These are phyloP conservation scores for Antechinus flavipes DNA, from an alignment of 2,113 vertebrate genomes.

Conservation along the genomic window DNA sequence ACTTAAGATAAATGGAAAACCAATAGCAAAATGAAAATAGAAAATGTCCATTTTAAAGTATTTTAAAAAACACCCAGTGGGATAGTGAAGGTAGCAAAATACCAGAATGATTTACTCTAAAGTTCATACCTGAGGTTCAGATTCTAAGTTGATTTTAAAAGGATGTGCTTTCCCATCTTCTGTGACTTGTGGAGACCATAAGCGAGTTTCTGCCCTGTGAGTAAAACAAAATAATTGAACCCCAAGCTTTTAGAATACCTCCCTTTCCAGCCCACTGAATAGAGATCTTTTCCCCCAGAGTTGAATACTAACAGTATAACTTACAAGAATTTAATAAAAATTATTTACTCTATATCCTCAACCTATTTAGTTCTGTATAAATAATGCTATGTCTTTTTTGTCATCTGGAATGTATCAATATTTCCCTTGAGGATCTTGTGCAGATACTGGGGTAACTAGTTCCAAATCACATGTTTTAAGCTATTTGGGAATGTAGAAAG, in stretches of 20 bases:
- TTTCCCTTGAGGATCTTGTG: neutral
- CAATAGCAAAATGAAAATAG: neutral
- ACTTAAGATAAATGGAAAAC: neutral
- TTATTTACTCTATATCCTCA: neutral
- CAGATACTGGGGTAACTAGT: neutral
- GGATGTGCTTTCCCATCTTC: slow-evolving; percentile 91
- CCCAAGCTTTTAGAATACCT: neutral
- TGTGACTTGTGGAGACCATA: slow-evolving; percentile 93
- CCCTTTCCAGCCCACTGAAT: neutral
- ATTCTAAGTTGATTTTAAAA: slow-evolving; percentile 94
- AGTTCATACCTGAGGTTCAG: slow-evolving; percentile 92
- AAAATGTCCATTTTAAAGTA: neutral
- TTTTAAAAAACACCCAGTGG: neutral
- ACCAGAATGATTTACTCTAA: slow-evolving; percentile 32
- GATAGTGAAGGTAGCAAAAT: slow-evolving; percentile 20
- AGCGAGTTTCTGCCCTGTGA: slow-evolving; percentile 89
- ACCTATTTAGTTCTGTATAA: neutral
- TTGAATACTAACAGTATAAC: neutral
- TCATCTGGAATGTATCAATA: neutral
- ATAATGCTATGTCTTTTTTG: neutral
- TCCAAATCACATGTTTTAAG: neutral
- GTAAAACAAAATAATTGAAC: slow-evolving; percentile 38
- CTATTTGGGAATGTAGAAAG: neutral
- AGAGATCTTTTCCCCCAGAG: neutral
- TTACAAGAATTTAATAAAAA: neutral